Percentiles rank a stretch among this genome's conserved stretches.
Evolutionary conservation across 2,113 vertebrate species (phyloP).

Genomic region (Pavo muticus): DNA sequence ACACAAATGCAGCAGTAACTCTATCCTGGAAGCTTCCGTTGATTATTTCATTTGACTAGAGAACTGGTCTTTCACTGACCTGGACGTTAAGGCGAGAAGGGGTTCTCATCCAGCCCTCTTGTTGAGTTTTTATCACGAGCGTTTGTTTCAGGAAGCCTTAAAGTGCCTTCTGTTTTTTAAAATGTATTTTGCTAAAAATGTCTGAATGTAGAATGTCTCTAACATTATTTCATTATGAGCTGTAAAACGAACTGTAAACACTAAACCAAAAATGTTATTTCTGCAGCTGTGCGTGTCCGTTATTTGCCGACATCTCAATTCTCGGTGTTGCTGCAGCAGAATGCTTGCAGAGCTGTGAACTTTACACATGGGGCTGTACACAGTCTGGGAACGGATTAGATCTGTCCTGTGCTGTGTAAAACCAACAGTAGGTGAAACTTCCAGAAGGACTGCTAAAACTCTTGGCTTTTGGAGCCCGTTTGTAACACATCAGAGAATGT

Average conservation of each 20-base stretch:
- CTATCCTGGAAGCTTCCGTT: constrained; percentile 35
- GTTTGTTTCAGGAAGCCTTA: constrained; percentile 61
- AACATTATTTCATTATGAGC: constrained; percentile 65
- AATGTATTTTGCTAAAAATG: constrained; percentile 62
- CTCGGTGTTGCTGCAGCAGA: neutral
- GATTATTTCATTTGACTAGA: constrained; percentile 44
- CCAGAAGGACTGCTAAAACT: neutral
- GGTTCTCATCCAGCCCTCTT: constrained; percentile 9
- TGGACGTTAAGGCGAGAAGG: neutral
- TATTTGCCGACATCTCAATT: neutral
- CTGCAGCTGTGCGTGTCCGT: constrained; percentile 14
- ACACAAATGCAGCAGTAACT: constrained; percentile 38
- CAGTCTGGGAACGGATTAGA: fast-evolving
- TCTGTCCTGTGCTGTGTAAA: neutral
- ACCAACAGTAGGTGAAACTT: neutral
- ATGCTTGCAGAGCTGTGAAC: neutral
- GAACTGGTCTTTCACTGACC: constrained; percentile 43
- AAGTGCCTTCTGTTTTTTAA: constrained; percentile 74
- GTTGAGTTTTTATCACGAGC: constrained; percentile 38
- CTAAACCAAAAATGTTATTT: constrained; percentile 56
- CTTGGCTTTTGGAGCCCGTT: neutral
- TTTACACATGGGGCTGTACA: fast-evolving
- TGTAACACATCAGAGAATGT: neutral
- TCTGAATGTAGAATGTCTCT: constrained; percentile 43
- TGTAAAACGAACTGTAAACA: constrained; percentile 66